Conservation (phyloP, 2,113 vertebrate species). For the Orycteropus afer region DNA sequence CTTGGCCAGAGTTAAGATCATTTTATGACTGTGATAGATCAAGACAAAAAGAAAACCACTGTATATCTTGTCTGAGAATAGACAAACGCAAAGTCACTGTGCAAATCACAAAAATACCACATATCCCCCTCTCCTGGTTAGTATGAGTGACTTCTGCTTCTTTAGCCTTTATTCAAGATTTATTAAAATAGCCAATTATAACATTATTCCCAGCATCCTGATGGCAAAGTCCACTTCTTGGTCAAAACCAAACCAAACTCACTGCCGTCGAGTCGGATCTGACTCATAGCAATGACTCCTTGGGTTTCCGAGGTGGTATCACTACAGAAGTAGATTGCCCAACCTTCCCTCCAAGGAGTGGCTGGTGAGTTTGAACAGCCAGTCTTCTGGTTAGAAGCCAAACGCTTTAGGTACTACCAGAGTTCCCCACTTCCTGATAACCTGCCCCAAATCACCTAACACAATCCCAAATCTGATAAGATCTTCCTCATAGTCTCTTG, state of each 20-base stretch:
- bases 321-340: too few relatives aligned
- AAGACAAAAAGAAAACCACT: not conserved
- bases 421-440: not conserved
- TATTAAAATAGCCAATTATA: not conserved
- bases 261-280: too few relatives aligned
- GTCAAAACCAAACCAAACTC: too few relatives aligned
- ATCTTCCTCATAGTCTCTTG: not conserved
- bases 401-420: too few relatives aligned
- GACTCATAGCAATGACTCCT: too few relatives aligned
- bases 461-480: not conserved
- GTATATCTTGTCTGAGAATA: not conserved
- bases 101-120: not conserved
- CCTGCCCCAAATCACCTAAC: not conserved
- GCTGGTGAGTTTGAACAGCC: too few relatives aligned
- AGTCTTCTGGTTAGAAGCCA: too few relatives aligned
- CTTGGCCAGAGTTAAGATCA: not conserved
- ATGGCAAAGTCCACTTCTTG: too few relatives aligned
- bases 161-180: not conserved
- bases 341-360: too few relatives aligned
- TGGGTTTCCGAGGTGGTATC: too few relatives aligned
- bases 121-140: not conserved
- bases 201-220: not conserved
- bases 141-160: not conserved
- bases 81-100: not conserved
- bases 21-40: not conserved